phyloP scores from a whole-genome alignment of 2,113 vertebrate species.

The Siniperca chuatsi region DNA sequence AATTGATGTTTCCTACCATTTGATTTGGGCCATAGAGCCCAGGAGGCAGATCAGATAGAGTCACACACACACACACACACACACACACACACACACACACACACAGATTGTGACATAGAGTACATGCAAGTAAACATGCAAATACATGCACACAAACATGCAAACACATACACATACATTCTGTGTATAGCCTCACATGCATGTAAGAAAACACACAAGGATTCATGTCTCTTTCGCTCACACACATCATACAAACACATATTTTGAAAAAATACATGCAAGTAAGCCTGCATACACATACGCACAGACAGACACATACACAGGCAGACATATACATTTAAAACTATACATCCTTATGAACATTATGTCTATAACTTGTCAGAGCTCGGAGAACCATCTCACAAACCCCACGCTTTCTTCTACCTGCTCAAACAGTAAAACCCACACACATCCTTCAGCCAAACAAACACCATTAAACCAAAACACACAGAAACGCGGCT shows the following conservation, averaged over 20 bases:
- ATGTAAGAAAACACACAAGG: not conserved
- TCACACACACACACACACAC: not conserved
- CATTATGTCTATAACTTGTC: constrained; percentile 30
- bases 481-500: constrained; percentile 51
- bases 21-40: constrained; percentile 77
- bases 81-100: constrained; percentile 4
- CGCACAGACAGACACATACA: constrained; percentile 7
- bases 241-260: not conserved
- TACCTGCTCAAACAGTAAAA: constrained; percentile 41
- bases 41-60: constrained; percentile 73
- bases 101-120: not conserved
- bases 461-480: constrained; percentile 57
- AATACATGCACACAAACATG: not conserved
- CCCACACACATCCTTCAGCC: constrained; percentile 34
- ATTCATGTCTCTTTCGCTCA: not conserved
- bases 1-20: constrained; percentile 80
- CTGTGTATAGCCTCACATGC: not conserved
- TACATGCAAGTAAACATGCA: not conserved
- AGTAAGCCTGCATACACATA: not conserved
- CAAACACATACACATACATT: not conserved
- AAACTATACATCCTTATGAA: constrained; percentile 29
- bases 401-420: constrained; percentile 27
- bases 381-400: constrained; percentile 18
- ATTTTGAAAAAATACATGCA: not conserved
- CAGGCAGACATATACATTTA: constrained; percentile 1